Evolutionary conservation across 2,113 vertebrate species (phyloP).

Genomic region (Macquaria ambigua): DNA sequence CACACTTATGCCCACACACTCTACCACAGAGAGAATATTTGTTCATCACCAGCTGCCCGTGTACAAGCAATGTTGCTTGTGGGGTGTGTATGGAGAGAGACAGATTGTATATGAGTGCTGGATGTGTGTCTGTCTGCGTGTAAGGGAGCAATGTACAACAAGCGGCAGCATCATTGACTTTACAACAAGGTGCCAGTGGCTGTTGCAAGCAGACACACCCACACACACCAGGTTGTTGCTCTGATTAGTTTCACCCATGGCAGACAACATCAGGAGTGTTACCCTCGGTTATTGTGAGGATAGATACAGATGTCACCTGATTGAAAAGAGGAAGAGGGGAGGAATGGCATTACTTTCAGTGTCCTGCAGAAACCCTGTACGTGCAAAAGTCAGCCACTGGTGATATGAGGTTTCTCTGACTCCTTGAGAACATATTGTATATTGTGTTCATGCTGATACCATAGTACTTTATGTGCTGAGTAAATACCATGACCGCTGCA

Average conservation of each 20-base stretch:
- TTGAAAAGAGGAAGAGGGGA: conserved; percentile 44
- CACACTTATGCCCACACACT: conserved; percentile 45
- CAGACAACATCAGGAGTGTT: conserved; percentile 45
- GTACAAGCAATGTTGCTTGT: conserved; percentile 55
- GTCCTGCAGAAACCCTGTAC: conserved; percentile 31
- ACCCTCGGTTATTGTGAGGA: conserved; percentile 38
- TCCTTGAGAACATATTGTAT: background rate
- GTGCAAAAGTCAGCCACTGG: conserved; percentile 13
- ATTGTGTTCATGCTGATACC: conserved; percentile 13
- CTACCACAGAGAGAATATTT: conserved; percentile 69
- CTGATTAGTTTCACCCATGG: conserved; percentile 68
- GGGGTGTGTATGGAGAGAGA: conserved; percentile 58
- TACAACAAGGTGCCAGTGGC: conserved; percentile 68
- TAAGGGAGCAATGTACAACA: conserved; percentile 56
- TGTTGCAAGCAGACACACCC: conserved; percentile 37
- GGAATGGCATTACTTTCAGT: conserved; percentile 30
- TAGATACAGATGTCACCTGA: conserved; percentile 53
- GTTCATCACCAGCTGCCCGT: conserved; percentile 74
- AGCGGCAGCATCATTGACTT: conserved; percentile 65
- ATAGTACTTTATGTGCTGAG: conserved; percentile 23
- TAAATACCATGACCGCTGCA: conserved; percentile 20
- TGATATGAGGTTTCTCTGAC: conserved; percentile 20
- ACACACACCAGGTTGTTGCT: conserved; percentile 29
- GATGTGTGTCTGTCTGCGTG: conserved; percentile 30
- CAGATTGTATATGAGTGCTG: conserved; percentile 57